phyloP scores from a whole-genome alignment of 2,113 vertebrate species.

The Riparia riparia region DNA sequence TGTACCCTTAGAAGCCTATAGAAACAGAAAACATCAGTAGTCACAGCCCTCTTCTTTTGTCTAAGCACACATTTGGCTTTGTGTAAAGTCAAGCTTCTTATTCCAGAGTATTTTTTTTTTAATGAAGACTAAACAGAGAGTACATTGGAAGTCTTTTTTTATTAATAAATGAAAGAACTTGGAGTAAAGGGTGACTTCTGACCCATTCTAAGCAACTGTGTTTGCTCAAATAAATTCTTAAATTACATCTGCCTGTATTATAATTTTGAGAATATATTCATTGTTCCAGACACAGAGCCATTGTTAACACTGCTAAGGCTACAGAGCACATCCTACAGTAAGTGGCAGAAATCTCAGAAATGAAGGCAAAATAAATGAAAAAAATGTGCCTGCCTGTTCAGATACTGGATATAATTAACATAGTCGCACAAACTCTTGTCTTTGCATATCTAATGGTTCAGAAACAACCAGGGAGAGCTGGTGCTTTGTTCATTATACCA shows the following conservation, averaged over 20 bases:
- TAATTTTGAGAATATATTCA: constrained; percentile 57
- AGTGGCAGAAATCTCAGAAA: constrained; percentile 27
- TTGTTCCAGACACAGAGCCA: constrained; percentile 45
- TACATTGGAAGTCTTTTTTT: constrained; percentile 12
- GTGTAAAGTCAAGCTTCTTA: not conserved
- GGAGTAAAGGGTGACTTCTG: constrained; percentile 35
- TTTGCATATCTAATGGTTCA: not conserved
- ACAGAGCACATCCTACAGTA: not conserved
- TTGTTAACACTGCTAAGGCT: not conserved
- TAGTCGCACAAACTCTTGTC: constrained; percentile 40
- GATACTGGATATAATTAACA: constrained; percentile 47
- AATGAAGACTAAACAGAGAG: not conserved
- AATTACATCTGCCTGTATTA: constrained; percentile 34
- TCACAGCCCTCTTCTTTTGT: constrained; percentile 1
- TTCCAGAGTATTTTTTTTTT: not conserved
- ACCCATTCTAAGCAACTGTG: constrained; percentile 15
- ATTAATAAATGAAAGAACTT: not conserved
- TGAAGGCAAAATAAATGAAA: constrained; percentile 30
- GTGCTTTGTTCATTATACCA: not conserved
- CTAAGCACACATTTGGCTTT: not conserved
- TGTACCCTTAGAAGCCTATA: not conserved
- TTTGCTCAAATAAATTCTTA: constrained; percentile 47
- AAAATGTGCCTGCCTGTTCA: constrained; percentile 43
- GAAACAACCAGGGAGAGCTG: not conserved
- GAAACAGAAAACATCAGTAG: not conserved